Base-by-base conservation (phyloP, 1,140 invertebrate species). In the Copidosoma floridanum region DNA sequence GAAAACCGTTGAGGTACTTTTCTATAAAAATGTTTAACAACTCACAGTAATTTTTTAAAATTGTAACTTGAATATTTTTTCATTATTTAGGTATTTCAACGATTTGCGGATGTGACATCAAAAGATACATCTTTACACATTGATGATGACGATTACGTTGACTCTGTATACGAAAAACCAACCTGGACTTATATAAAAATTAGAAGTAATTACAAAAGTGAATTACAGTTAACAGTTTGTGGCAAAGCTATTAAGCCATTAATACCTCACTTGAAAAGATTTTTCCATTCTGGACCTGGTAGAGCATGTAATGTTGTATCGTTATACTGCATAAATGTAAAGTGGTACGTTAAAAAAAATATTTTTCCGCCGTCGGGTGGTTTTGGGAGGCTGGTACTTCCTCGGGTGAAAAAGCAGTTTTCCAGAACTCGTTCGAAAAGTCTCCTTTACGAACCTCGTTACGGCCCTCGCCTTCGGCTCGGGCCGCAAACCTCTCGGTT, bases 161-260 rank as follows among this genome's bases (percentile, higher is more conserved):
- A 53, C 16, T 38, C 46, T 12, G 12, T 38, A n/a, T 38, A 52
- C 52, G 54, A 62, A 21, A 62, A 27, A 53, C 60, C 61, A n/a
- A 47, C 6, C 8, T 63, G 61, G 61, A 23, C 0, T n/a, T 38
- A 47, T 8, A 53, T 63, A 11, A 52, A 53, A 47, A 11, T 63
- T 23, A 57, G 61, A 63, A 53, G 40, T 32, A 63, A 63, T 53
- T 57, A 53, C 24, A 63, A 63, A 41, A 47, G 53, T 40, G 61
- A 63, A 57, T 26, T 63, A 43, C 26, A 57, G 40, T 14, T 63
- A 29, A 37, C 48, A 12, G 55, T n/a, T 11, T 21, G 29, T 57
- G 61, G 54, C 10, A 57, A 53, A 48, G 23, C 10, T 18, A 16
- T 63, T 21, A 52, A 3, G 20, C 24, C 47, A 16, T 38, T 57